A percentile compares a stretch with the other conserved stretches of the same genome.
phyloP scores from a whole-genome alignment of 2,797 vertebrate genomes.

The Vireo griseus region DNA sequence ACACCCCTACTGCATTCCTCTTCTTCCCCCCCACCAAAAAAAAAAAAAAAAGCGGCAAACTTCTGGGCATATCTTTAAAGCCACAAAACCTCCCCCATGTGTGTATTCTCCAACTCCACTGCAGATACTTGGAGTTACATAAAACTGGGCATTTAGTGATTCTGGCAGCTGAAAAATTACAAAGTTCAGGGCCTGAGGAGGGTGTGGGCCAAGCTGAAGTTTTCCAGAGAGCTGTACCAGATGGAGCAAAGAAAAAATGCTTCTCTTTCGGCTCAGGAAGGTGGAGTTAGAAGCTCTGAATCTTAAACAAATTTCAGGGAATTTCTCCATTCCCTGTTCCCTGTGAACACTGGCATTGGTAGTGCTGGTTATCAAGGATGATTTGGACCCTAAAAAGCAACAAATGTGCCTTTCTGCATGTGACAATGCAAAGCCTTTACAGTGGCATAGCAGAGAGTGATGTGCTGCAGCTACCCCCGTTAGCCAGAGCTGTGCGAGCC shows the following conservation, averaged over 20 bases:
- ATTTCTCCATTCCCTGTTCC: conserved; percentile 6
- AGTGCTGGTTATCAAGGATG: neutral
- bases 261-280: conserved; percentile 28
- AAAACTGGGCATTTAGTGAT: conserved; percentile 55
- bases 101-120: conserved; percentile 39
- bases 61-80: conserved; percentile 51
- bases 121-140: conserved; percentile 60
- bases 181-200: conserved; percentile 55
- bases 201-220: conserved; percentile 35
- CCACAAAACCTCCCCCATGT: conserved; percentile 46
- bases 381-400: neutral
- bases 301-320: conserved; percentile 57
- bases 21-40: neutral
- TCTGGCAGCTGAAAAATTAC: conserved; percentile 61
- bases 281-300: conserved; percentile 6
- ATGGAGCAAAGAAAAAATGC: conserved; percentile 32
- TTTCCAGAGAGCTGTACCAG: conserved; percentile 61
- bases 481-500: neutral
- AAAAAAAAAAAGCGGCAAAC: neutral
- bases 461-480: neutral
- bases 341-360: neutral
- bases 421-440: neutral
- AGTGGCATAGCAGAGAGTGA: neutral
- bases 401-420: neutral
- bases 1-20: neutral